A percentile compares a stretch with the other conserved stretches of the same genome.
Evolutionary conservation across 2,113 vertebrate genomes (phyloP).

Genomic region (Scatophagus argus): DNA sequence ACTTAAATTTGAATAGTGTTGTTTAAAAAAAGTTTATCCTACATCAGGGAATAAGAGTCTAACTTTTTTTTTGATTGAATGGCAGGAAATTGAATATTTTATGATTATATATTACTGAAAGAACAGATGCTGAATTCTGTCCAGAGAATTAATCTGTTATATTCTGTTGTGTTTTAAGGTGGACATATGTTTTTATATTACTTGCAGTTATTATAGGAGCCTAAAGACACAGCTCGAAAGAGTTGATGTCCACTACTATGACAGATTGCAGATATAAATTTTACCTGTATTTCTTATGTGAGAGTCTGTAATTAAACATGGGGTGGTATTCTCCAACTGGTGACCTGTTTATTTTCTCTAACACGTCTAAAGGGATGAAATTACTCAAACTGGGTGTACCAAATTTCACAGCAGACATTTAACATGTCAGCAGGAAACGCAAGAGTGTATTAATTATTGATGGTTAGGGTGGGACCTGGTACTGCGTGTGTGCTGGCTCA

Average conservation of each 20-base stretch:
- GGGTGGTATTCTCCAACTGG: conserved; percentile 57
- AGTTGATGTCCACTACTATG: conserved; percentile 66
- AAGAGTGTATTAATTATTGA: not conserved
- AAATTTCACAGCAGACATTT: not conserved
- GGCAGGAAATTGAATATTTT: conserved; percentile 32
- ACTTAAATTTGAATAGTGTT: conserved; percentile 5
- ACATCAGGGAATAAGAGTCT: conserved; percentile 8
- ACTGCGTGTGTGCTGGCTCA: not conserved
- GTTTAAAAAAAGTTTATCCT: not conserved
- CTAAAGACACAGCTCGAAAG: conserved; percentile 45
- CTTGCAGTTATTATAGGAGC: conserved; percentile 62
- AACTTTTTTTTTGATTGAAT: conserved; percentile 7
- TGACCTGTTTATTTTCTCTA: conserved; percentile 27
- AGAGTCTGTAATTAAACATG: conserved; percentile 72
- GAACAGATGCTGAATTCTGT: conserved; percentile 24
- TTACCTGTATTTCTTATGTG: conserved; percentile 72
- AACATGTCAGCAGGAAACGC: not conserved
- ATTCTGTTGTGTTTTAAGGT: conserved; percentile 44
- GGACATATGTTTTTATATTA: conserved; percentile 62
- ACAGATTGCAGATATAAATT: conserved; percentile 62
- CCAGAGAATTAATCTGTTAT: conserved; percentile 24
- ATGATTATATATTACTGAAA: conserved; percentile 26
- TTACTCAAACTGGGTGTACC: not conserved
- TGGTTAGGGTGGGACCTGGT: not conserved
- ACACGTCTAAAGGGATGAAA: not conserved